A percentile compares a stretch with the other conserved stretches of the same genome.
Conservation (phyloP, 2,113 vertebrate species). For the Sphyrna mokarran region DNA sequence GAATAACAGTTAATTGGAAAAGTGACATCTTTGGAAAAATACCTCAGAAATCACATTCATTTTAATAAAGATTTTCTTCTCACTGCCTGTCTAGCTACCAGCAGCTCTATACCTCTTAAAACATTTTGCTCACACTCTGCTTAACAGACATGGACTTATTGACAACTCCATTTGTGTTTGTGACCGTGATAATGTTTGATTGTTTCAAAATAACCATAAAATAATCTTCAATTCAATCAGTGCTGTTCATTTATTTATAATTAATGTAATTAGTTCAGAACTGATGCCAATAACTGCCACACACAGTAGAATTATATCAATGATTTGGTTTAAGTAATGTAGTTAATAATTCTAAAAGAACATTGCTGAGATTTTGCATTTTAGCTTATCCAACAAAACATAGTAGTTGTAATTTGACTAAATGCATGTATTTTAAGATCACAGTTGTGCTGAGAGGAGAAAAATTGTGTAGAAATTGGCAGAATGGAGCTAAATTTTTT, state of each 20-base stretch:
- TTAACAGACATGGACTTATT: background rate
- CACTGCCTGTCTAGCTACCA: background rate
- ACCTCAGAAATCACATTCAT: background rate
- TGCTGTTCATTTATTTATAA: constrained; percentile 12
- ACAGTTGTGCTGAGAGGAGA: no score
- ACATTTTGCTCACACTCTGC: background rate
- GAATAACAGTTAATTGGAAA: background rate
- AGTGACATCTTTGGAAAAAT: background rate
- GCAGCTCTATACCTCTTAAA: background rate
- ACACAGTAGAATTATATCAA: background rate
- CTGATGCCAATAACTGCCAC: background rate
- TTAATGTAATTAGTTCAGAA: background rate
- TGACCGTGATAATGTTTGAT: background rate
- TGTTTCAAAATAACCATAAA: constrained; percentile 2
- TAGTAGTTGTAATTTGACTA: background rate
- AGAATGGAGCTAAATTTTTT: background rate
- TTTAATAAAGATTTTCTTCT: background rate
- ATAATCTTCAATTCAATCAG: background rate
- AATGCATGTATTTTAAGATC: background rate
- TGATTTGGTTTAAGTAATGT: background rate
- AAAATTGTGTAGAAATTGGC: no score
- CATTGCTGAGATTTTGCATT: no score
- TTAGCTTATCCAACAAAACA: background rate
- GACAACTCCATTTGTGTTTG: background rate
- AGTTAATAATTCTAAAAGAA: background rate